Conservation (phyloP, 2,113 vertebrate species). For the Dissostichus mawsoni region DNA sequence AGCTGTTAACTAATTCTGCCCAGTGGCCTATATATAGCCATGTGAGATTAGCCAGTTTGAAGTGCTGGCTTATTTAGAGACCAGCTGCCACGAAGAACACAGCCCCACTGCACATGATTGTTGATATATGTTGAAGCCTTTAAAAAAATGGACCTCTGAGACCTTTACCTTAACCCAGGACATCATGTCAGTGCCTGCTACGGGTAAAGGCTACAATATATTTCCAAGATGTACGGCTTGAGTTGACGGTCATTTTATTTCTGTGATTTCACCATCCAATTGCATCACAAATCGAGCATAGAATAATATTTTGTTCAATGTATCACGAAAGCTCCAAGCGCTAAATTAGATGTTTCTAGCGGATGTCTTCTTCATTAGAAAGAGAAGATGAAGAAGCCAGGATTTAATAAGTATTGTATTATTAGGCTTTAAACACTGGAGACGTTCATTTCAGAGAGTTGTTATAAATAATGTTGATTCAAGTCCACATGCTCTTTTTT, state of each 20-base stretch:
- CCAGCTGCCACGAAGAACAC: constrained; percentile 39
- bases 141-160: constrained; percentile 5
- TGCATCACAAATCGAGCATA: not conserved
- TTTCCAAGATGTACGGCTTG: not conserved
- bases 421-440: too few relatives aligned
- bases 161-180: not conserved
- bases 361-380: too few relatives aligned
- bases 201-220: not conserved
- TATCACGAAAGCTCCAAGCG: not conserved
- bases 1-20: constrained; percentile 30
- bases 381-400: too few relatives aligned
- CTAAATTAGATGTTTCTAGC: not conserved
- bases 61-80: constrained; percentile 36
- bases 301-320: not conserved
- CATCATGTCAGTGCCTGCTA: not conserved
- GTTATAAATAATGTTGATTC: too few relatives aligned
- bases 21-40: constrained; percentile 32
- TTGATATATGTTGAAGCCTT: constrained; percentile 18
- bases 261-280: not conserved
- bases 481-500: too few relatives aligned
- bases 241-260: not conserved
- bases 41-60: constrained; percentile 28
- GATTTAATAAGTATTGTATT: too few relatives aligned
- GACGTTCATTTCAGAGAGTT: too few relatives aligned
- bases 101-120: not conserved